Evolutionary conservation across 2,888 invertebrate genomes (phyloP), one percentile per base, ranked within the genome.

Genomic region (Lithophane socia): DNA sequence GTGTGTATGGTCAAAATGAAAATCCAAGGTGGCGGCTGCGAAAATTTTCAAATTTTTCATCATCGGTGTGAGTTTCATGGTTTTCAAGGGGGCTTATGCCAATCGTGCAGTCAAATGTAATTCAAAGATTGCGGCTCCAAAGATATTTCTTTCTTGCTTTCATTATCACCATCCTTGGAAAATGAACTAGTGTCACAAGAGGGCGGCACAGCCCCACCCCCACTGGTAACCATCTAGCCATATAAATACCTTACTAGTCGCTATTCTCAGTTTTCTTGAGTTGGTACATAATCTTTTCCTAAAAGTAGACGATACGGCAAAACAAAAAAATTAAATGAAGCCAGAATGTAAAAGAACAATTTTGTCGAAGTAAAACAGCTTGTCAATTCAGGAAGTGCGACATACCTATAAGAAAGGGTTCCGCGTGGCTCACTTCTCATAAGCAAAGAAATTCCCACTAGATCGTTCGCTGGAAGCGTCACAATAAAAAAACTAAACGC

Each of bases 401-500:
- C 29, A 37, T 52, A 52, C 2, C 16, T 49, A 4, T 5, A 49
- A 0, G 9, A 21, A n/a, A 64, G 44, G 8, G n/a, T 13, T 37
- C 24, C 54, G 16, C 16, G 12, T 29, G 18, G 24, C 54, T 60
- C 37, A 44, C 58, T 58, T 72, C 29, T 54, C 64, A 24, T 49
- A 60, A 67, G 24, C 44, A 16, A 52, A 70, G 12, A 61, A 58
- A 47, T 74, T 70, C 73, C 42, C 56, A 72, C 58, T 75, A 60
- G 61, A 18, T 73, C 66, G 73, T 77, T 71, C 52, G 61, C 64
- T 82, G 75, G 73, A 71, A 72, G 70, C 65, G 67, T 65, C 64
- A 69, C 77, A 78, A 83, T 68, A 82, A 87, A 80, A 80, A 83
- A 80, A 73, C 68, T n/a, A 77, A 75, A 77, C 75, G 77, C 80